Conservation (phyloP, 2,113 vertebrate species). For the Egretta garzetta region DNA sequence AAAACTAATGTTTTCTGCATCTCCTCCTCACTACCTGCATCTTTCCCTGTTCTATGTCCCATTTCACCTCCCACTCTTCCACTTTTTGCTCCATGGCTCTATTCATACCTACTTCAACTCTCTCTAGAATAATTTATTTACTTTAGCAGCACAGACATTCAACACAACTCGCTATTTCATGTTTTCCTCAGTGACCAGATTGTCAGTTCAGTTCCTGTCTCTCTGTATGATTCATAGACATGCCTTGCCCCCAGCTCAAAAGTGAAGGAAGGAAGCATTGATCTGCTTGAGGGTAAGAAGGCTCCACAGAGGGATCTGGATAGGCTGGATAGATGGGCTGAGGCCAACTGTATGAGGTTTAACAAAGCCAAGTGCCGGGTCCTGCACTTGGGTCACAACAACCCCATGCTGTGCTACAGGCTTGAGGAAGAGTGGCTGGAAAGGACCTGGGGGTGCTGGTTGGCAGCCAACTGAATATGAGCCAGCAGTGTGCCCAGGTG, state of each 20-base stretch:
- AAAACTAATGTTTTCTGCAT: neutral
- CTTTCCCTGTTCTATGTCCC: neutral
- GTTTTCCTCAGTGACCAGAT: neutral
- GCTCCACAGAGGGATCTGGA: no score
- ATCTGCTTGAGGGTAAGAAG: no score
- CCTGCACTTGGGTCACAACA: no score
- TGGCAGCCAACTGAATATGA: no score
- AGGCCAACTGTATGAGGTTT: no score
- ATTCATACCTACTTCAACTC: fast-evolving
- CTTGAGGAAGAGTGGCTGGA: no score
- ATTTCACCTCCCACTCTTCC: neutral
- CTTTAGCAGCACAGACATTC: neutral
- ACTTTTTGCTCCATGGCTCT: neutral
- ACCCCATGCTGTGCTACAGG: no score
- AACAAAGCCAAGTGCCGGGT: no score
- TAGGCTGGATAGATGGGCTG: no score
- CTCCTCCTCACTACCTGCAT: neutral
- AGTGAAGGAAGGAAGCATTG: neutral
- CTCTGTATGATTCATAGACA: neutral
- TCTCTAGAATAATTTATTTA: neutral
- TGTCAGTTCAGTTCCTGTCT: neutral
- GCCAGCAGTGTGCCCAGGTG: no score
- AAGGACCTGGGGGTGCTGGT: no score
- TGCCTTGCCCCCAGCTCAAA: neutral
- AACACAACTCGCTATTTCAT: neutral